Percentiles rank a stretch among this genome's conserved stretches.
These are phyloP conservation scores for Aphodius granarius DNA, from an alignment of 2,888 invertebrate species.

Conservation along the genomic window DNA sequence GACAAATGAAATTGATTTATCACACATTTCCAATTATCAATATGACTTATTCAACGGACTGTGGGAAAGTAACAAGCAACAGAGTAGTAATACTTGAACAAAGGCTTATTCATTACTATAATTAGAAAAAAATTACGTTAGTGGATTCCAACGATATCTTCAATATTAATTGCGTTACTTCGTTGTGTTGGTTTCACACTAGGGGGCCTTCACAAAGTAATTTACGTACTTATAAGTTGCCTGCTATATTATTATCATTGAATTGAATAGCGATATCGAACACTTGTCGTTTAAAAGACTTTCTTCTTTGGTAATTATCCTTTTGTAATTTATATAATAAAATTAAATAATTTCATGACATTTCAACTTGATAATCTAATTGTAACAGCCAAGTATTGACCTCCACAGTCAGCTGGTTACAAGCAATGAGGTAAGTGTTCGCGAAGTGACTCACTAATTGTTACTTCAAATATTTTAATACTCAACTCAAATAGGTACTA, in stretches of 20 bases:
- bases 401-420: background rate
- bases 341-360: too few relatives aligned
- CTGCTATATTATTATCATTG: background rate
- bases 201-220: background rate
- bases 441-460: background rate
- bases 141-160: background rate
- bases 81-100: background rate
- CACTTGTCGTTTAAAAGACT: too few relatives aligned
- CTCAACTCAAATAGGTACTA: background rate
- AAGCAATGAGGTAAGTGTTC: background rate
- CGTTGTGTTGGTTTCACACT: background rate
- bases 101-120: background rate
- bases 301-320: too few relatives aligned
- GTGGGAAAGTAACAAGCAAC: background rate
- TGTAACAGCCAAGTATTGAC: background rate
- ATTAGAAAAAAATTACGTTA: background rate
- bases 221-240: background rate
- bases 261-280: background rate
- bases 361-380: background rate
- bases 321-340: too few relatives aligned
- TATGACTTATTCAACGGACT: too few relatives aligned
- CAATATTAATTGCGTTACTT: background rate
- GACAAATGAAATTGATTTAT: too few relatives aligned
- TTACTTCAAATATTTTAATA: background rate
- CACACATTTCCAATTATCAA: too few relatives aligned